phyloP scores from a whole-genome alignment of 1,140 invertebrate genomes.

The Euborellia annulipes region DNA sequence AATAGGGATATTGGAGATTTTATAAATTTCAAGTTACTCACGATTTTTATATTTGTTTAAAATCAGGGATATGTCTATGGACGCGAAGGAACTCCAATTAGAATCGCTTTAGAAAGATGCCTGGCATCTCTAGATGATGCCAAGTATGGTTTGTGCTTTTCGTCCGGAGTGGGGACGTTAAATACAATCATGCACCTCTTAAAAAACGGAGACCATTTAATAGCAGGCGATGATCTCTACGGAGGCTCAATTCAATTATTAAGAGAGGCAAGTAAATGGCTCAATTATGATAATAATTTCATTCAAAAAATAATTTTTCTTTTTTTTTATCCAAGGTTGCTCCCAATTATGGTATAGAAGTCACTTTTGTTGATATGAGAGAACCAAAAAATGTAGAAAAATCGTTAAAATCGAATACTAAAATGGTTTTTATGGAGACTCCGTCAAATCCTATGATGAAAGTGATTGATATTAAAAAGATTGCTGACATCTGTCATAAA shows the following conservation, averaged over 20 bases:
- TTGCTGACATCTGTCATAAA: constrained; percentile 31
- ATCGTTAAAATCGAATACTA: constrained; percentile 37
- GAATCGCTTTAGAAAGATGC: constrained; percentile 40
- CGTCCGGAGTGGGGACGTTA: constrained; percentile 37
- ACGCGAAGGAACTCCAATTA: constrained; percentile 47
- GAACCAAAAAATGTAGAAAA: constrained; percentile 28
- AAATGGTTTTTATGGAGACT: constrained; percentile 46
- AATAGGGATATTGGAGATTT: too few relatives aligned
- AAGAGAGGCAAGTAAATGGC: background rate
- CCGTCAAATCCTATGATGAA: constrained; percentile 54
- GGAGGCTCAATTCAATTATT: constrained; percentile 34
- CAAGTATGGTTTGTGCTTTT: constrained; percentile 37
- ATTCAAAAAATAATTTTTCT: too few relatives aligned
- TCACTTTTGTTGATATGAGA: constrained; percentile 41
- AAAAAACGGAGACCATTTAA: constrained; percentile 42
- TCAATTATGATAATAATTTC: background rate
- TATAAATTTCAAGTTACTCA: too few relatives aligned
- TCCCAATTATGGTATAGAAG: constrained; percentile 26
- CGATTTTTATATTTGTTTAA: too few relatives aligned
- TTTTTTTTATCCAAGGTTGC: background rate
- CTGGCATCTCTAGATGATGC: constrained; percentile 45
- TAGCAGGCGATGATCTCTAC: constrained; percentile 49
- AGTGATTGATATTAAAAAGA: constrained; percentile 43
- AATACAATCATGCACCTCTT: constrained; percentile 35
- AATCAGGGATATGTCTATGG: constrained; percentile 28